These are phyloP conservation scores for Philonicus albiceps DNA, from an alignment of 2,888 invertebrate species.

Conservation along the genomic window DNA sequence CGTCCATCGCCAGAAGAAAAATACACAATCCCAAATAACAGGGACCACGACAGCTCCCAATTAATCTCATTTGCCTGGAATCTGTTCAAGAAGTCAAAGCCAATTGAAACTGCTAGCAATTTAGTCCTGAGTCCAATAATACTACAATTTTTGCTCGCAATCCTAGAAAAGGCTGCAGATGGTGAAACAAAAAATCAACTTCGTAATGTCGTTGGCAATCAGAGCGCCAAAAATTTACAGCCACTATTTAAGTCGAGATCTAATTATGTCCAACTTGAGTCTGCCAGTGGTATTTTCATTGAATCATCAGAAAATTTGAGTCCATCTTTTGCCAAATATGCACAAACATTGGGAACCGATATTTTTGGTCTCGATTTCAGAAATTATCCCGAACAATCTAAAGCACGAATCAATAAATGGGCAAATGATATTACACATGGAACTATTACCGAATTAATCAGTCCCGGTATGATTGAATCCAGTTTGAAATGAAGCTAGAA, in stretches of 20 bases:
- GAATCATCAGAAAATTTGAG: conserved; percentile 46
- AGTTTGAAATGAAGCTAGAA: background rate
- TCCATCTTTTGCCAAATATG: conserved; percentile 40
- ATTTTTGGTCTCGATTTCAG: conserved; percentile 66
- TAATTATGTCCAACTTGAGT: conserved; percentile 45
- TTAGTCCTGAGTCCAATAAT: conserved; percentile 50
- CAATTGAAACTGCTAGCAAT: conserved; percentile 47
- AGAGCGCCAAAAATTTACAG: background rate
- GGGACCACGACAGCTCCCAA: background rate
- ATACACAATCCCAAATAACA: background rate
- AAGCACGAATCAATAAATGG: conserved; percentile 69
- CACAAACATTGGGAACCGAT: conserved; percentile 52
- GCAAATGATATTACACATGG: conserved; percentile 67
- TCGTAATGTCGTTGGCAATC: conserved; percentile 38
- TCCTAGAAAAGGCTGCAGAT: conserved; percentile 47
- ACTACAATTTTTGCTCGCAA: conserved; percentile 49
- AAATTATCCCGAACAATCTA: conserved; percentile 60
- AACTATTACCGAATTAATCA: conserved; percentile 66
- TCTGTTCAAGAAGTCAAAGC: conserved; percentile 46
- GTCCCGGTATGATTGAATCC: conserved; percentile 59
- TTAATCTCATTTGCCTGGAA: conserved; percentile 48
- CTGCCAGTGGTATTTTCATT: conserved; percentile 51
- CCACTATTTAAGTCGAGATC: background rate
- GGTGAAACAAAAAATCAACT: conserved; percentile 50
- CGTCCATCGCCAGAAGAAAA: background rate